These are phyloP conservation scores for Gonatopus flavifemur DNA, from an alignment of 1,140 invertebrate genomes.

Conservation along the genomic window DNA sequence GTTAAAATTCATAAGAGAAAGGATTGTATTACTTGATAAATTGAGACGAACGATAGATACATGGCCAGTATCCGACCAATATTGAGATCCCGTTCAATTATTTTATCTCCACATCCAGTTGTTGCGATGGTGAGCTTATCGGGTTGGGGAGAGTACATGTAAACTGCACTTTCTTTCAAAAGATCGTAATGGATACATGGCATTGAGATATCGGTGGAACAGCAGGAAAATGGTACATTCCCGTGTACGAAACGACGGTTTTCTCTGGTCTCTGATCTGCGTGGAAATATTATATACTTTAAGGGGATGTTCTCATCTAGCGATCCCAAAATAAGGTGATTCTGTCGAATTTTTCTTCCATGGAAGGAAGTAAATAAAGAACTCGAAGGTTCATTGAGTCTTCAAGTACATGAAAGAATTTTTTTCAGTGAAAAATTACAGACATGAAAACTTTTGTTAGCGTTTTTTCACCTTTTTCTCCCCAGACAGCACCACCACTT, in stretches of 20 bases:
- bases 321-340: too few species aligned
- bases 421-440: too few species aligned
- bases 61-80: slow-evolving; percentile 5
- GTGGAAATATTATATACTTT: too few species aligned
- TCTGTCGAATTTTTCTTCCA: too few species aligned
- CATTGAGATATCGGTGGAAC: slow-evolving; percentile 5
- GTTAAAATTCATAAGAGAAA: neutral
- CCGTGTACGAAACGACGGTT: too few species aligned
- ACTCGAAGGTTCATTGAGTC: too few species aligned
- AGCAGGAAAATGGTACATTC: slow-evolving; percentile 31
- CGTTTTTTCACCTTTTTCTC: too few species aligned
- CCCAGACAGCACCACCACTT: too few species aligned
- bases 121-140: slow-evolving; percentile 9
- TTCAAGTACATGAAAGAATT: too few species aligned
- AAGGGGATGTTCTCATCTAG: too few species aligned
- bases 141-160: slow-evolving; percentile 8
- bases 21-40: slow-evolving; percentile 21
- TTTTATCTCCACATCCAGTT: slow-evolving; percentile 12
- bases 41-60: slow-evolving; percentile 10
- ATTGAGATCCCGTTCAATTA: neutral
- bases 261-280: neutral
- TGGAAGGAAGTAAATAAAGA: too few species aligned
- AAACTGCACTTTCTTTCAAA: slow-evolving; percentile 1
- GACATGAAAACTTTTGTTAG: too few species aligned
- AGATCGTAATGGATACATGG: slow-evolving; percentile 15